These are phyloP conservation scores for Latrodectus elegans DNA, from an alignment of 2,888 invertebrate species.

Conservation along the genomic window DNA sequence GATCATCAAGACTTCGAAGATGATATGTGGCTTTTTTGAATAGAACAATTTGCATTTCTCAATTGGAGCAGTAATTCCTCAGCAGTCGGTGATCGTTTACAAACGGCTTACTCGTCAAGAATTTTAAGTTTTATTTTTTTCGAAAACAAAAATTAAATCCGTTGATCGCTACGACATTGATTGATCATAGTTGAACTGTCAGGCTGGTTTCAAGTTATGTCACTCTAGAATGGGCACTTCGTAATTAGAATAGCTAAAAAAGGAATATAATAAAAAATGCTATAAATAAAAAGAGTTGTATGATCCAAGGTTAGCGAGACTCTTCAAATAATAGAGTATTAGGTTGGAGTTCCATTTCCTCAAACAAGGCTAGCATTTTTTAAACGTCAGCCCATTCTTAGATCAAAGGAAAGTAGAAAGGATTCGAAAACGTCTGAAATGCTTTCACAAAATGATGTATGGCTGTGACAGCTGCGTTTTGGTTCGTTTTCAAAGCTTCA, in stretches of 20 bases:
- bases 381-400: slow-evolving; percentile 50
- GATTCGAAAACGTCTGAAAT: background rate
- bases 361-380: slow-evolving; percentile 46
- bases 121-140: too few relatives aligned
- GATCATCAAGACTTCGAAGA: too few relatives aligned
- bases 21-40: too few relatives aligned
- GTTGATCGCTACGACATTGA: background rate
- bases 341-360: slow-evolving; percentile 40
- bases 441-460: slow-evolving; percentile 59
- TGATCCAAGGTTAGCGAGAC: background rate
- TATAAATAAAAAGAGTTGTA: background rate
- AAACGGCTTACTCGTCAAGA: too few relatives aligned
- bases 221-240: background rate
- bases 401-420: background rate
- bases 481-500: slow-evolving; percentile 52
- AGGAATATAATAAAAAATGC: background rate
- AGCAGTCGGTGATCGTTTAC: too few relatives aligned
- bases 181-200: background rate
- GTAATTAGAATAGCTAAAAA: background rate
- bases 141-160: background rate
- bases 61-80: too few relatives aligned
- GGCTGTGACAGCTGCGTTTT: slow-evolving; percentile 61
- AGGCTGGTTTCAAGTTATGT: background rate
- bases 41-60: too few relatives aligned
- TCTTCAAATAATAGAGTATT: slow-evolving; percentile 29